phyloP scores from a whole-genome alignment of 2,888 invertebrate species.

The Leucoma salicis region DNA sequence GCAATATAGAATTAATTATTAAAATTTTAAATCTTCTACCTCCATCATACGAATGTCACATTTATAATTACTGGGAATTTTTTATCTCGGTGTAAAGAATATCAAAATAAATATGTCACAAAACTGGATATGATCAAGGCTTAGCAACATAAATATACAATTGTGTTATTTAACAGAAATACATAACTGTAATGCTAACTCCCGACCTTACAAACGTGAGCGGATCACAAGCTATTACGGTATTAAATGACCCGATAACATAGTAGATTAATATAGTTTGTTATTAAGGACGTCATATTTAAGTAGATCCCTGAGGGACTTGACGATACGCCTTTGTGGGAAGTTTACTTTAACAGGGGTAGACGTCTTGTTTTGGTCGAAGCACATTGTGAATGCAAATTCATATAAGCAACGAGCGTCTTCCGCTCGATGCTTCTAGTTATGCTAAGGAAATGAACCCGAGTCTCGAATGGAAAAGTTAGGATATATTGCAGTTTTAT shows the following conservation, averaged over 20 bases:
- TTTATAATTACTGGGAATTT: conserved; percentile 18
- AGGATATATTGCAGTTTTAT: no score
- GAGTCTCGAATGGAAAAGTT: conserved; percentile 55
- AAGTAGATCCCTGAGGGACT: conserved; percentile 36
- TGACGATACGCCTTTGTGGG: conserved; percentile 19
- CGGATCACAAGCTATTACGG: conserved; percentile 63
- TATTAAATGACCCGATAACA: conserved; percentile 62
- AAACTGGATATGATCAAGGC: conserved; percentile 12
- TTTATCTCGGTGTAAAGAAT: conserved; percentile 18
- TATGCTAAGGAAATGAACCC: conserved; percentile 65
- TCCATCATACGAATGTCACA: conserved; percentile 21
- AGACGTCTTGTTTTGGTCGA: conserved; percentile 34
- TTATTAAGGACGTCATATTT: conserved; percentile 39
- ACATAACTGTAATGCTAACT: conserved; percentile 39
- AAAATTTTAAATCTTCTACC: conserved; percentile 25
- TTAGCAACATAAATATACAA: conserved; percentile 5
- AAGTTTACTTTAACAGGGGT: conserved; percentile 21
- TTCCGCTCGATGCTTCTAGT: conserved; percentile 54
- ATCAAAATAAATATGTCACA: conserved; percentile 21
- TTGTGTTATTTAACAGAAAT: conserved; percentile 13
- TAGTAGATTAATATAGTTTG: conserved; percentile 49
- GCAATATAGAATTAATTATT: conserved; percentile 12
- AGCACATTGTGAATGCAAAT: conserved; percentile 45
- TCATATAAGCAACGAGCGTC: conserved; percentile 60
- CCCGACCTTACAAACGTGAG: conserved; percentile 55